These are phyloP conservation scores for Heliothis peltigera DNA, from an alignment of 2,888 invertebrate species.

Conservation along the genomic window DNA sequence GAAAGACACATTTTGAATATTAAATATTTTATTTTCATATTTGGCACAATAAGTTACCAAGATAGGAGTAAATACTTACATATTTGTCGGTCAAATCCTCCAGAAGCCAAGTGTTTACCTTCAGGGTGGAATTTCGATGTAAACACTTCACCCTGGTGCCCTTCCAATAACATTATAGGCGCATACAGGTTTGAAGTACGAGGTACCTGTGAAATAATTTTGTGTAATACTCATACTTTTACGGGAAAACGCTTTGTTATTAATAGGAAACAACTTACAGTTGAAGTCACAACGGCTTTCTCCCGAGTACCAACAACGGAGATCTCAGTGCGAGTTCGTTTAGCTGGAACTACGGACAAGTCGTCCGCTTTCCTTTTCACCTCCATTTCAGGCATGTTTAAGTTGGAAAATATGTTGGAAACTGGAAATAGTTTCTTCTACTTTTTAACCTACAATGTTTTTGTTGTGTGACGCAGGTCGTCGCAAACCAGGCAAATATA, in stretches of 20 bases:
- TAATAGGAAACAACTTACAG: slow-evolving; percentile 86
- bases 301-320: slow-evolving; percentile 93
- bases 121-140: slow-evolving; percentile 98
- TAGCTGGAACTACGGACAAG: slow-evolving; percentile 90
- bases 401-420: background rate
- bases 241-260: background rate
- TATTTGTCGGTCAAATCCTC: slow-evolving; percentile 98
- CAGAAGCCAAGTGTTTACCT: slow-evolving; percentile 97
- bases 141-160: slow-evolving; percentile 99
- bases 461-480: slow-evolving; percentile 24
- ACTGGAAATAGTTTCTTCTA: background rate
- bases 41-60: too few species aligned
- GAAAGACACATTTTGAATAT: slow-evolving; percentile 60
- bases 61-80: slow-evolving; percentile 90
- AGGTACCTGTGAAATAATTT: slow-evolving; percentile 88
- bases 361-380: slow-evolving; percentile 92
- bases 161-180: slow-evolving; percentile 98
- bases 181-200: slow-evolving; percentile 96
- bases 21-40: background rate
- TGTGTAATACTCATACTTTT: background rate
- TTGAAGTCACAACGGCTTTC: slow-evolving; percentile 92
- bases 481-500: background rate
- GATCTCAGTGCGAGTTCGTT: slow-evolving; percentile 93
- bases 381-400: slow-evolving; percentile 86
- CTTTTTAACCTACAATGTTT: slow-evolving; percentile 50